Evolutionary conservation across 2,797 vertebrate species (phyloP).

Genomic region (Malacoraja senta): DNA sequence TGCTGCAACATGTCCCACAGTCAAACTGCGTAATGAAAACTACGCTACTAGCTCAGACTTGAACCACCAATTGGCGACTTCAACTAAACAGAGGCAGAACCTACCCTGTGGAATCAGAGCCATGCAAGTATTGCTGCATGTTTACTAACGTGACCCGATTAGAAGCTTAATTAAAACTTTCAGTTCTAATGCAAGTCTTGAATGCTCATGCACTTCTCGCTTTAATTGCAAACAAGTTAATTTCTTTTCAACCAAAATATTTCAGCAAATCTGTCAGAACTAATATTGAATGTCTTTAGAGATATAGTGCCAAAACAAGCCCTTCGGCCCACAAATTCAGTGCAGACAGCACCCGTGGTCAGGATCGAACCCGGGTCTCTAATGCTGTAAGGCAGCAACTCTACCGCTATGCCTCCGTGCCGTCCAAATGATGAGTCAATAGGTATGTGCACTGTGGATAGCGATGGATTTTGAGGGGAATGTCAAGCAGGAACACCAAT

Average conservation of each 20-base stretch:
- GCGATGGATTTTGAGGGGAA: neutral
- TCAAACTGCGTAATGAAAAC: neutral
- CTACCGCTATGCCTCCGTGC: no score
- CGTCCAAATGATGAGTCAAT: neutral
- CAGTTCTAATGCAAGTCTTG: neutral
- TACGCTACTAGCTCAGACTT: neutral
- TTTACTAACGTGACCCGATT: neutral
- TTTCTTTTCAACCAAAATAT: neutral
- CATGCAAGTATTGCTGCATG: no score
- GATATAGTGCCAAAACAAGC: no score
- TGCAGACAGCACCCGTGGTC: no score
- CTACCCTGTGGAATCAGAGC: neutral
- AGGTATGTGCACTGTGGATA: no score
- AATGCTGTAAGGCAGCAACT: no score
- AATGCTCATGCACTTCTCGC: neutral
- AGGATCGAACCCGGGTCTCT: no score
- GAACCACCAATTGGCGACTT: neutral
- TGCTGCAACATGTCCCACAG: neutral
- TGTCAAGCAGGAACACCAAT: neutral
- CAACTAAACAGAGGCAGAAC: neutral
- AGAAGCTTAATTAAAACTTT: neutral
- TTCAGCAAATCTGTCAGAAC: neutral
- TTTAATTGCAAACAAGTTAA: neutral
- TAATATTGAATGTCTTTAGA: neutral
- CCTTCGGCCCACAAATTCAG: no score